These are phyloP conservation scores for Nothobranchius kuhntae DNA, from an alignment of 2,113 vertebrate species.

Conservation along the genomic window DNA sequence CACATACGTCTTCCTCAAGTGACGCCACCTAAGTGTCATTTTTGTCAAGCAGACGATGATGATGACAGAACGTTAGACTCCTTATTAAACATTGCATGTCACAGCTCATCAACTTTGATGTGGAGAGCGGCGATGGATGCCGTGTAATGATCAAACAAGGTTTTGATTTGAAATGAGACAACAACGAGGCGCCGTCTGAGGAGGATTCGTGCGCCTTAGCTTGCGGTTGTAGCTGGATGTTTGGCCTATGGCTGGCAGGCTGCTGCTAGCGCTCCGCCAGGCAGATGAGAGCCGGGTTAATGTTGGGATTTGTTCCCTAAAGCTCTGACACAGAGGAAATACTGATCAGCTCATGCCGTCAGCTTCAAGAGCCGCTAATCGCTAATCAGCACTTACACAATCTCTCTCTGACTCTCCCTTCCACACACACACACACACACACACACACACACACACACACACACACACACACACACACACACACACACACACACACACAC, in stretches of 20 bases:
- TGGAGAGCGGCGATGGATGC: slow-evolving; percentile 56
- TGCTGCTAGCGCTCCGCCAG: slow-evolving; percentile 74
- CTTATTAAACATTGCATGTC: slow-evolving; percentile 61
- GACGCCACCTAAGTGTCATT: slow-evolving; percentile 66
- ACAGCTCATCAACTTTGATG: slow-evolving; percentile 68
- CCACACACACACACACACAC: slow-evolving; percentile 1
- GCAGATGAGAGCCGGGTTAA: slow-evolving; percentile 79
- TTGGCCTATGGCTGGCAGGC: slow-evolving; percentile 72
- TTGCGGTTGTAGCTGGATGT: slow-evolving; percentile 66
- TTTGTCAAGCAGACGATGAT: slow-evolving; percentile 61
- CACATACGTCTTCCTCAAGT: slow-evolving; percentile 61
- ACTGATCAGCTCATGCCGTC: slow-evolving; percentile 72
- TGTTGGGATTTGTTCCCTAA: slow-evolving; percentile 81
- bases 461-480: too few species aligned
- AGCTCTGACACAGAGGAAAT: slow-evolving; percentile 76
- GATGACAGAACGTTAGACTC: slow-evolving; percentile 67
- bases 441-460: too few species aligned
- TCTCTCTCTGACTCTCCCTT: slow-evolving; percentile 46
- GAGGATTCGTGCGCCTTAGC: slow-evolving; percentile 61
- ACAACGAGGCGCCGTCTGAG: slow-evolving; percentile 60
- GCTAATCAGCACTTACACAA: slow-evolving; percentile 75
- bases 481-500: too few species aligned
- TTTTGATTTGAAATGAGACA: slow-evolving; percentile 70
- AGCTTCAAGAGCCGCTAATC: slow-evolving; percentile 72
- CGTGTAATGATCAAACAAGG: slow-evolving; percentile 59